Evolutionary conservation across 1,140 invertebrate species (phyloP), one percentile per base, ranked within the genome.

Genomic region (Diabrotica undecimpunctata): DNA sequence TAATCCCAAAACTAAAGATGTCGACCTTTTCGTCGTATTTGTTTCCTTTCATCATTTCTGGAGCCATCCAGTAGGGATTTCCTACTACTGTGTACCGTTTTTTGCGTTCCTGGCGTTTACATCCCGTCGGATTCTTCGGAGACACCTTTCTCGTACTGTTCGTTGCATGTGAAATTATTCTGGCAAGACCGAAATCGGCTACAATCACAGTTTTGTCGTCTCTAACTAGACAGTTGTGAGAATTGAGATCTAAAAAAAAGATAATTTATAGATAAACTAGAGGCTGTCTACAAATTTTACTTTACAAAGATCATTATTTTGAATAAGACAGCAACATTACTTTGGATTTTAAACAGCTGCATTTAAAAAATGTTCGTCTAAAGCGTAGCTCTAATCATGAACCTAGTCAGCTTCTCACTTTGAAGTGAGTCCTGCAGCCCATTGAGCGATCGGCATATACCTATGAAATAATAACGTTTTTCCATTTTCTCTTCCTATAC

Each of bases 11-110:
- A 37, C 95, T 97, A 79, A 98, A 98, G 62, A 98, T 89, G 79
- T 98, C 96, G 11, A 97, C 95, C 81, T 97, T 95, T 78, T 98
- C 95, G 79, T 98, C 93, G 78, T 98, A 98, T 71, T 93, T 93
- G 68, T 95, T 90, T 35, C 94, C 95, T 78, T 93, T 94, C 88
- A 98, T 94, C 90, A 97, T 97, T 80, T 98, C 96, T 6, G 96
- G 96, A 0, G 96, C 95, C 95, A 98, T 98, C 95, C 94, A 98
- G 78, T 96, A 97, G 6, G 95, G 95, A 82, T 96, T 96, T 0
- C 95, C 95, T 0, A 97, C 93, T 14, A 95, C 90, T 54, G 88
- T 90, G 70, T 87, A 89, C 14, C 88, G 75, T 71, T 89, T 89
- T 66, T 88, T 88, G 7, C 87, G 78, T 67, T 89, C 87, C 70